Evolutionary conservation across 92 coral and sea anemone genomes (phyloP).

Genomic region (Palythoa heliodiscus): DNA sequence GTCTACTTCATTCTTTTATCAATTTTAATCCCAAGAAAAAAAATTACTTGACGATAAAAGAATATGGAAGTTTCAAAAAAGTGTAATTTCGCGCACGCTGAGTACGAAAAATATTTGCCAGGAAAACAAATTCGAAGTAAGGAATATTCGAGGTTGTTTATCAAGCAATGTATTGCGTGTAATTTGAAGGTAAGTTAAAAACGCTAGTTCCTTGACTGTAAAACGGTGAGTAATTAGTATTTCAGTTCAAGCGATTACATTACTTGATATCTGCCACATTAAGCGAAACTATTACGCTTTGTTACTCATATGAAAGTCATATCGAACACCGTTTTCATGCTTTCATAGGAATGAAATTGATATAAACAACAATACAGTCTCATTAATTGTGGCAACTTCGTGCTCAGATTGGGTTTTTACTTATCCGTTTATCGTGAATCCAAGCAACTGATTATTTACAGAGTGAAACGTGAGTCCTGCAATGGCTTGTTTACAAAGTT

Average conservation of each 20-base stretch:
- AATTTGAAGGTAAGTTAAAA: not conserved
- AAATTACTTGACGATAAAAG: not conserved
- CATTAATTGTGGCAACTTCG: too few relatives aligned
- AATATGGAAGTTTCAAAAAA: not conserved
- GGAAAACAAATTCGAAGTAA: not conserved
- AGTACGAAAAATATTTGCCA: not conserved
- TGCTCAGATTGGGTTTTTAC: too few relatives aligned
- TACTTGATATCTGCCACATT: not conserved
- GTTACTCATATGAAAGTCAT: too few relatives aligned
- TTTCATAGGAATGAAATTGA: too few relatives aligned
- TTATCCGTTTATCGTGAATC: too few relatives aligned
- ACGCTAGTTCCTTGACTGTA: not conserved
- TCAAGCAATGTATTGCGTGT: slow-evolving; percentile 3
- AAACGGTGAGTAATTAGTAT: not conserved
- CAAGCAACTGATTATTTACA: too few relatives aligned
- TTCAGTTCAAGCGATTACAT: not conserved
- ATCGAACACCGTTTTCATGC: too few relatives aligned
- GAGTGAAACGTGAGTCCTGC: too few relatives aligned
- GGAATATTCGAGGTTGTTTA: not conserved
- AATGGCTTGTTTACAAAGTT: too few relatives aligned
- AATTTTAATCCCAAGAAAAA: not conserved
- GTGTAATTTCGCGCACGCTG: not conserved
- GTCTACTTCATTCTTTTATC: not conserved
- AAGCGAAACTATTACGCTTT: too few relatives aligned
- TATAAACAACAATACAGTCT: too few relatives aligned